phyloP scores from a whole-genome alignment of 2,113 vertebrate species.

The Otocyon megalotis region DNA sequence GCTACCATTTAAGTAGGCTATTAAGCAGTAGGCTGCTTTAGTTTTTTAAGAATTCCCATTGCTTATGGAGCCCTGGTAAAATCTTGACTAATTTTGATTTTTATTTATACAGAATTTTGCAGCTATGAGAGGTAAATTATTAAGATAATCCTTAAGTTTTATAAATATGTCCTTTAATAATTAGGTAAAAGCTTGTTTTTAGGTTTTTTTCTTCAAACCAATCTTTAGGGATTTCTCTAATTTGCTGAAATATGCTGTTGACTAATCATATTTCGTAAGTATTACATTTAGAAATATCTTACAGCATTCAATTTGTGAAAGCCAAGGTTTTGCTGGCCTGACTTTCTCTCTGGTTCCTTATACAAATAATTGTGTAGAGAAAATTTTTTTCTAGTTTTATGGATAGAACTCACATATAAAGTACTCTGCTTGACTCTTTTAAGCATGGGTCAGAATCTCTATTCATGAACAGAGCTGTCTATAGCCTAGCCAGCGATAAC shows the following conservation, averaged over 20 bases:
- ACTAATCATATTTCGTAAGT: not conserved
- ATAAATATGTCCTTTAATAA: not conserved
- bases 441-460: not conserved
- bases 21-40: slow-evolving; percentile 5
- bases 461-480: not conserved
- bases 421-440: not conserved
- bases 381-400: not conserved
- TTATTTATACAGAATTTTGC: slow-evolving; percentile 25
- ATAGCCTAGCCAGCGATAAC: not conserved
- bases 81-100: slow-evolving; percentile 39
- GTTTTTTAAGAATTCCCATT: slow-evolving; percentile 15
- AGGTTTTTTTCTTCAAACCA: slow-evolving; percentile 36
- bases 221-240: slow-evolving; percentile 7
- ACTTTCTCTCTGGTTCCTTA: slow-evolving; percentile 18
- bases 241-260: slow-evolving; percentile 1
- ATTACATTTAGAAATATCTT: slow-evolving; percentile 36
- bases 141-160: not conserved
- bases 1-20: not conserved
- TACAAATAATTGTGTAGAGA: slow-evolving; percentile 50
- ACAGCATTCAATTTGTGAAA: slow-evolving; percentile 2
- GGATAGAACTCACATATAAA: not conserved
- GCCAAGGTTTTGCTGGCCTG: not conserved
- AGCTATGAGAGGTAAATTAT: slow-evolving; percentile 13
- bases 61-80: not conserved
- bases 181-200: slow-evolving; percentile 39